A percentile compares a stretch with the other conserved stretches of the same genome.
phyloP scores from a whole-genome alignment of 2,113 vertebrate genomes.

The Sceloporus undulatus region DNA sequence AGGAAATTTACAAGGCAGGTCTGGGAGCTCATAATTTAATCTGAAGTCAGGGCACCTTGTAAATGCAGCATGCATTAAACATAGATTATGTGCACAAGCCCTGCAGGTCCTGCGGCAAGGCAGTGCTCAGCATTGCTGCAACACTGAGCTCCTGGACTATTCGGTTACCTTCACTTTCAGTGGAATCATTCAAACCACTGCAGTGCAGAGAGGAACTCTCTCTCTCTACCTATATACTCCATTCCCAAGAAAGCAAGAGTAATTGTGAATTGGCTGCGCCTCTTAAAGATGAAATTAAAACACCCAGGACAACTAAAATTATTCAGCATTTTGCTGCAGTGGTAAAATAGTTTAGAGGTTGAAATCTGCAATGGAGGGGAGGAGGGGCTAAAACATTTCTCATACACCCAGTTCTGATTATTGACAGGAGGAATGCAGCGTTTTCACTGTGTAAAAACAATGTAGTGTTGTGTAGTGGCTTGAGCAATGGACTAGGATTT shows the following conservation, averaged over 20 bases:
- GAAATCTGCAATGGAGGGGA: background rate
- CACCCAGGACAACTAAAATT: background rate
- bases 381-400: background rate
- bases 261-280: background rate
- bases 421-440: background rate
- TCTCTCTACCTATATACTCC: background rate
- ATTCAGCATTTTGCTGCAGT: background rate
- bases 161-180: constrained; percentile 19
- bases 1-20: constrained; percentile 22
- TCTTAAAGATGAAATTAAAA: constrained; percentile 1
- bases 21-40: constrained; percentile 18
- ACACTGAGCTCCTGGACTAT: background rate
- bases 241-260: background rate
- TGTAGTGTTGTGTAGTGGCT: no score
- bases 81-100: constrained; percentile 26
- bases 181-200: constrained; percentile 28
- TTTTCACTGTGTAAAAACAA: background rate
- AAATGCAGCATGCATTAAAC: constrained; percentile 35
- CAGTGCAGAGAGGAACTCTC: constrained; percentile 28
- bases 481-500: no score
- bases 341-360: background rate
- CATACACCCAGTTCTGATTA: background rate
- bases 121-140: constrained; percentile 12
- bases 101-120: constrained; percentile 29
- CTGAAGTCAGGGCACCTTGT: constrained; percentile 35